Base-by-base conservation (phyloP, 2,888 invertebrate species). In the Meghimatium bilineatum region DNA sequence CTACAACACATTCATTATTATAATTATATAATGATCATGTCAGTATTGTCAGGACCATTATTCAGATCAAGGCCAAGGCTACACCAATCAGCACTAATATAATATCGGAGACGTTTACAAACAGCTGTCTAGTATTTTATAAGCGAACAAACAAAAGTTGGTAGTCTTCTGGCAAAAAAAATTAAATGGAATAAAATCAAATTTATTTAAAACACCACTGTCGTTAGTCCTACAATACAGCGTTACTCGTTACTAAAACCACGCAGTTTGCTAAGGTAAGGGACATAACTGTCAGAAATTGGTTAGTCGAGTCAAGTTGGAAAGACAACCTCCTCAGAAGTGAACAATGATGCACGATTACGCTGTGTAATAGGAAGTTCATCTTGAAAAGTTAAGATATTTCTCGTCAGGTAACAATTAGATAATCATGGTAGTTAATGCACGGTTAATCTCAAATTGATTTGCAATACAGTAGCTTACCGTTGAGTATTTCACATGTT, bases 221-320 rank as follows among this genome's bases (percentile, higher is more conserved):
- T 17, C 14, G 26, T n/a, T 63, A 63, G 60, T 56, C 56, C 20
- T 23, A 56, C 17, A 12, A 20, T 20, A 20, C n/a, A n/a, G n/a
- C n/a, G n/a, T n/a, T n/a, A n/a, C n/a, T n/a, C n/a, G 60, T 63
- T n/a, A 23, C 3, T 63, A n/a, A 63, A 63, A n/a, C n/a, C 60
- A 63, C n/a, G 60, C 60, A 63, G 36, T 44, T 56, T 23, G 23
- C 72, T 44, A 78, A 52, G 56, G 23, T n/a, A 63, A 71, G 56
- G 69, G 71, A 77, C 76, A 63, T 77, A 36, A 77, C 76, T 77
- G 76, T 56, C 26, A 77, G 14, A 26, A 29, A 34, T 23, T 52
- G 17, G 32, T 12, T 1, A 38, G 26, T 38, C 38, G 1, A 36
- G 71, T 23, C 56, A 3, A 34, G 32, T 32, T 2, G 67, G 67